Conservation (phyloP, 2,113 vertebrate genomes). For the Sylvilagus bachmani region DNA sequence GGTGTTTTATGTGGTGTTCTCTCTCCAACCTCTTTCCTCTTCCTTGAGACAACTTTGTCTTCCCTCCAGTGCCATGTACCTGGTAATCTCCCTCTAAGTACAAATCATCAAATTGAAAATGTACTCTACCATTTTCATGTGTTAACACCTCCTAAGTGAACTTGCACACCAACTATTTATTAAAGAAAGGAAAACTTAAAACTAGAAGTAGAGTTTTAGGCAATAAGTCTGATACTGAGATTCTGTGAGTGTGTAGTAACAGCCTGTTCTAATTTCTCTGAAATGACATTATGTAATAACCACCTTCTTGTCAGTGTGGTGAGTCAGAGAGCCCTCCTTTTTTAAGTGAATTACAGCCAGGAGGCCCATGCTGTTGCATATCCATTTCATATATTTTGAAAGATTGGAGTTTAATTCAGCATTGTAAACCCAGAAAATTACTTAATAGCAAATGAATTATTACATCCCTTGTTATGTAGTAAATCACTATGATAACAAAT, state of each 20-base stretch:
- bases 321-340: constrained; percentile 7
- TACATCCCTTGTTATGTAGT: constrained; percentile 49
- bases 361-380: not conserved
- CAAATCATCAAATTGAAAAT: constrained; percentile 21
- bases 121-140: not conserved
- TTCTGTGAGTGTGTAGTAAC: not conserved
- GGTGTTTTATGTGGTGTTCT: not conserved
- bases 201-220: not conserved
- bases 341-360: constrained; percentile 30
- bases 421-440: constrained; percentile 56
- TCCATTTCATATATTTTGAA: constrained; percentile 51
- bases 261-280: not conserved
- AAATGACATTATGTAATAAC: not conserved
- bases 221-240: not conserved
- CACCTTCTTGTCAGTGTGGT: not conserved
- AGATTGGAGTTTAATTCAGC: constrained; percentile 46
- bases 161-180: not conserved
- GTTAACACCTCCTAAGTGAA: not conserved
- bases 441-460: constrained; percentile 71
- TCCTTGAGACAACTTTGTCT: not conserved
- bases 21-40: not conserved
- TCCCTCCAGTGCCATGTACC: not conserved
- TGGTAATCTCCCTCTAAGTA: not conserved
- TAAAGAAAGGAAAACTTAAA: not conserved
- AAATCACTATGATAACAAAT: constrained; percentile 67